These are phyloP conservation scores for Brassicogethes aeneus DNA, from an alignment of 2,888 invertebrate species.

Conservation along the genomic window DNA sequence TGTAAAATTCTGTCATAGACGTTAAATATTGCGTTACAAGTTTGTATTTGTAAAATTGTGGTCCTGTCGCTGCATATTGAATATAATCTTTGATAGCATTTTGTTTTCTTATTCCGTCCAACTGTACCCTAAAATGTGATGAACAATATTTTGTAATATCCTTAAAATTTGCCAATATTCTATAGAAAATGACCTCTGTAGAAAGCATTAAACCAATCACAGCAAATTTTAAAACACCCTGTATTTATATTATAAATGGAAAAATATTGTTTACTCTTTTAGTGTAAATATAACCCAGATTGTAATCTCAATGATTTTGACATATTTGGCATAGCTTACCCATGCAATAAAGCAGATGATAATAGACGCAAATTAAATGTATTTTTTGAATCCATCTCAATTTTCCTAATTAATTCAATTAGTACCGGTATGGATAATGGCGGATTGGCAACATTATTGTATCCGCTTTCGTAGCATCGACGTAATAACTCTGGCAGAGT, in stretches of 20 bases:
- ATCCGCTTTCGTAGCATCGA: slow-evolving; percentile 50
- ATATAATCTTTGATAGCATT: slow-evolving; percentile 38
- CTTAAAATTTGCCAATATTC: no score
- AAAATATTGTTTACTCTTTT: no score
- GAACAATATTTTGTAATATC: background rate
- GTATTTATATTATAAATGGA: no score
- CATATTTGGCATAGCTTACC: no score
- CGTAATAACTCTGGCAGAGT: slow-evolving; percentile 48
- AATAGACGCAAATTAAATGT: slow-evolving; percentile 48
- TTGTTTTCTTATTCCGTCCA: slow-evolving; percentile 52
- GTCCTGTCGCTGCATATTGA: slow-evolving; percentile 50
- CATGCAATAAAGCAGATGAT: slow-evolving; percentile 48
- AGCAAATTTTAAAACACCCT: no score
- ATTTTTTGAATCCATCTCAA: slow-evolving; percentile 46
- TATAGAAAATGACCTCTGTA: no score
- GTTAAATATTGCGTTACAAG: slow-evolving; percentile 51
- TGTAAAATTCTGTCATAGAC: slow-evolving; percentile 36
- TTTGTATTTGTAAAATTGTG: slow-evolving; percentile 51
- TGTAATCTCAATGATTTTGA: no score
- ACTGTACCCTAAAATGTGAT: slow-evolving; percentile 47
- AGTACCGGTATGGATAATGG: slow-evolving; percentile 51
- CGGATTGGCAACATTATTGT: slow-evolving; percentile 39
- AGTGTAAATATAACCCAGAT: no score
- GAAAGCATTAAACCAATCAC: no score
- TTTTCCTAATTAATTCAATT: slow-evolving; percentile 52